phyloP scores from a whole-genome alignment of 2,888 invertebrate genomes.

The Lasioglossum figueresi region DNA sequence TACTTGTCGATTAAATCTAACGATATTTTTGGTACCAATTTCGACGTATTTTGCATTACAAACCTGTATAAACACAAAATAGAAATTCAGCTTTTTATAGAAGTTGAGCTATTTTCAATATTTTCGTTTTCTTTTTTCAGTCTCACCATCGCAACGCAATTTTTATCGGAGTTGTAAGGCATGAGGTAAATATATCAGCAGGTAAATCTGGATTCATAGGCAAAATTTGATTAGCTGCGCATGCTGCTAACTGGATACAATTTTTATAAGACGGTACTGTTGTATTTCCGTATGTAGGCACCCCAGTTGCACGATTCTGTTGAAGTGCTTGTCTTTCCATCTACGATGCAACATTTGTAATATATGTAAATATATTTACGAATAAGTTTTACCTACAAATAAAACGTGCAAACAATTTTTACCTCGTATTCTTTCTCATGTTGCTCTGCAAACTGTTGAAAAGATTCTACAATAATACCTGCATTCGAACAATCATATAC shows the following conservation, averaged over 20 bases:
- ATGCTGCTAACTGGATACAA: conserved; percentile 98
- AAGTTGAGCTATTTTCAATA: not conserved
- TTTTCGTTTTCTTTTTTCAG: not conserved
- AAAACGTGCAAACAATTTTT: conserved; percentile 28
- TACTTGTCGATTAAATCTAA: conserved; percentile 96
- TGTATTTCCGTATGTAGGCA: conserved; percentile 65
- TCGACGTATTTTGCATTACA: conserved; percentile 92
- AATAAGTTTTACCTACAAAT: not conserved
- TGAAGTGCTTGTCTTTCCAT: conserved; percentile 80
- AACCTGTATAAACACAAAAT: conserved; percentile 85
- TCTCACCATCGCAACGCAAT: conserved; percentile 94
- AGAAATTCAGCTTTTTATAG: conserved; percentile 1
- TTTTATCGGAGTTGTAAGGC: conserved; percentile 99
- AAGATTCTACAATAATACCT: conserved; percentile 96
- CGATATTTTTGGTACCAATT: conserved; percentile 92
- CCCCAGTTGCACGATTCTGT: conserved; percentile 80
- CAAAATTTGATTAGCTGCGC: conserved; percentile 95
- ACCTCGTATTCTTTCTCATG: conserved; percentile 93
- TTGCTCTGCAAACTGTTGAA: conserved; percentile 95
- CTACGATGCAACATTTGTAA: conserved; percentile 57
- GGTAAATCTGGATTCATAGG: conserved; percentile 99
- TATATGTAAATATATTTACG: not conserved
- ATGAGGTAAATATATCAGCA: conserved; percentile 98
- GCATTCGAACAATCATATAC: conserved; percentile 99
- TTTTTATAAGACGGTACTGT: conserved; percentile 89